These are phyloP conservation scores for Meliscaeva auricollis DNA, from an alignment of 2,888 invertebrate genomes.

Conservation along the genomic window DNA sequence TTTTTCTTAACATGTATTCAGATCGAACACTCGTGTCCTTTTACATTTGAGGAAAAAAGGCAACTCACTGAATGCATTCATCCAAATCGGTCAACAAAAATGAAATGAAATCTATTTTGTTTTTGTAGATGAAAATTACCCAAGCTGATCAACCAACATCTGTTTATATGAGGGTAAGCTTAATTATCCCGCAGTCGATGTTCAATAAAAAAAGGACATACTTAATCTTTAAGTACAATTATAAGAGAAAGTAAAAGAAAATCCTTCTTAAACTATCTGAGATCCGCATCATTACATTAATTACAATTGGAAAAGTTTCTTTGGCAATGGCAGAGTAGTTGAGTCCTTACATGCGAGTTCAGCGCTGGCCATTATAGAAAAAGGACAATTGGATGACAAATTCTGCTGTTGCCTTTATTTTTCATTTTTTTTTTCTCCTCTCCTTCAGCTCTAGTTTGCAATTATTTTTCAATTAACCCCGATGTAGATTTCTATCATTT, in stretches of 20 bases:
- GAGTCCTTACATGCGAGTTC: constrained; percentile 45
- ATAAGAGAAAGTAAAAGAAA: constrained; percentile 29
- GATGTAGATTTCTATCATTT: constrained; percentile 69
- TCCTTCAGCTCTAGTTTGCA: constrained; percentile 71
- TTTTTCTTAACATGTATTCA: constrained; percentile 28
- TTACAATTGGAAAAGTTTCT: constrained; percentile 52
- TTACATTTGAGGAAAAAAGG: constrained; percentile 11
- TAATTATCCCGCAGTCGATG: constrained; percentile 27
- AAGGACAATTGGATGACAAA: constrained; percentile 63
- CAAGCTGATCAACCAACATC: constrained; percentile 7
- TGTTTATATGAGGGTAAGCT: background rate
- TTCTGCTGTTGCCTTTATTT: constrained; percentile 5
- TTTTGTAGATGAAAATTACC: background rate
- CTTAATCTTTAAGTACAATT: constrained; percentile 52
- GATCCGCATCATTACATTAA: constrained; percentile 69
- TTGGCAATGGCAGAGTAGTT: constrained; percentile 12
- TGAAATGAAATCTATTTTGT: background rate
- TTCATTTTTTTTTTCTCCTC: background rate
- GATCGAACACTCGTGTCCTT: background rate
- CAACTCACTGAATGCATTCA: constrained; percentile 35
- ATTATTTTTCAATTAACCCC: constrained; percentile 76
- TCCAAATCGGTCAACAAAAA: constrained; percentile 10
- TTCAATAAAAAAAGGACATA: constrained; percentile 28
- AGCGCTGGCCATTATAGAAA: constrained; percentile 16
- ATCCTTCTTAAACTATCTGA: constrained; percentile 26